Conservation (phyloP, 1,140 invertebrate species). For the Lepidurus apus region DNA sequence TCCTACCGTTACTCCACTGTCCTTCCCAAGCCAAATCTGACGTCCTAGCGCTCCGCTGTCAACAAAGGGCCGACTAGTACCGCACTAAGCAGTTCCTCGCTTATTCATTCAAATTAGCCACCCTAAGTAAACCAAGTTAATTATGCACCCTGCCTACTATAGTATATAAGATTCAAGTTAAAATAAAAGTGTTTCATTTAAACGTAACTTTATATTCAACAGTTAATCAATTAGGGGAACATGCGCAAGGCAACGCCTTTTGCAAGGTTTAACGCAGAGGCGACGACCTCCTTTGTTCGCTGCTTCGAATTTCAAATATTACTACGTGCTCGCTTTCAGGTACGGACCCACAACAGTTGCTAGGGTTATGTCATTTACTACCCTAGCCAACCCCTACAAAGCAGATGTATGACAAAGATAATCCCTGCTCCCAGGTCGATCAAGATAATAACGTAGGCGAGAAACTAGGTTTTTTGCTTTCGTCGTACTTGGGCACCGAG, state of each 20-base stretch:
- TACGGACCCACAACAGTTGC: not conserved
- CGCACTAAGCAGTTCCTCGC: not conserved
- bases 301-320: not conserved
- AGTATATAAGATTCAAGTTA: no score
- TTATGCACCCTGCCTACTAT: no score
- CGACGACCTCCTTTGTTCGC: constrained; percentile 17
- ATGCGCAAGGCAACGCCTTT: constrained; percentile 1
- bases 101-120: not conserved
- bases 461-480: not conserved
- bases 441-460: not conserved
- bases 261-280: not conserved
- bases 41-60: not conserved
- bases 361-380: not conserved
- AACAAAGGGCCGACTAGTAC: not conserved
- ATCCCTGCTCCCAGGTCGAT: not conserved
- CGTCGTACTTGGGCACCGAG: no score
- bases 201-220: not conserved
- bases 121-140: not conserved
- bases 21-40: not conserved
- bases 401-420: not conserved
- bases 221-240: not conserved
- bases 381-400: not conserved
- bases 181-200: not conserved
- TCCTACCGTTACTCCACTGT: not conserved
- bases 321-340: not conserved